Conservation (phyloP, 2,797 vertebrate genomes). For the Peromyscus aztecus region DNA sequence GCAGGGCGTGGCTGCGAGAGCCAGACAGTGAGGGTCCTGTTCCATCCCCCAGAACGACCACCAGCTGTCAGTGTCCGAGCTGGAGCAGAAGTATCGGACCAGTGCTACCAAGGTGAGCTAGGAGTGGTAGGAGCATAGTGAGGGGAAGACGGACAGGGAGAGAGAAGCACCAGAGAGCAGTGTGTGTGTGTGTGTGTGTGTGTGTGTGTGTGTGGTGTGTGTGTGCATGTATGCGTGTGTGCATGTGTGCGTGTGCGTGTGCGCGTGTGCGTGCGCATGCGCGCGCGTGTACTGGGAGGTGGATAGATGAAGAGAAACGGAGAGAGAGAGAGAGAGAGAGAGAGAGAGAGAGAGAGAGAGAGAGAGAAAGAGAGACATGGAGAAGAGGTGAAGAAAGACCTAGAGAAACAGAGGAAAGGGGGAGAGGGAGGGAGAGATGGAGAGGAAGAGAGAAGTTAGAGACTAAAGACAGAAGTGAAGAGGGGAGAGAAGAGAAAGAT, state of each 20-base stretch:
- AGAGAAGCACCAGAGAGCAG: background rate
- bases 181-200: constrained; percentile 58
- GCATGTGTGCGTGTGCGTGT: too few relatives aligned
- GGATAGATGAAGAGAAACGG: too few relatives aligned
- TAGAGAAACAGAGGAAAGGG: too few relatives aligned
- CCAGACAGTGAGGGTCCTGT: background rate
- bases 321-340: too few relatives aligned
- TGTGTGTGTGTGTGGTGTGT: constrained; percentile 76
- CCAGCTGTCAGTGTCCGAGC: constrained; percentile 90
- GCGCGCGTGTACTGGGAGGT: background rate
- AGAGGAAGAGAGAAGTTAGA: background rate
- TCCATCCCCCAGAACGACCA: constrained; percentile 88
- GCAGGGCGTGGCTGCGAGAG: background rate
- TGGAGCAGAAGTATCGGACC: constrained; percentile 92
- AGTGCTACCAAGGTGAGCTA: constrained; percentile 88
- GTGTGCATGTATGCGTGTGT: too few relatives aligned
- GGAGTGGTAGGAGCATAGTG: too few relatives aligned
- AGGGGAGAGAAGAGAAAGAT: background rate
- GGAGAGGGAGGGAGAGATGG: background rate
- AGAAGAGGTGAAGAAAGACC: background rate
- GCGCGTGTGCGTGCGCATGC: too few relatives aligned
- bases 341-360: background rate
- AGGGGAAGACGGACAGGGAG: background rate
- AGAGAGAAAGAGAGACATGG: too few relatives aligned
- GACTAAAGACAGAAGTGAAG: background rate